phyloP scores from a whole-genome alignment of 2,797 vertebrate species.

The Poeciliopsis infans region DNA sequence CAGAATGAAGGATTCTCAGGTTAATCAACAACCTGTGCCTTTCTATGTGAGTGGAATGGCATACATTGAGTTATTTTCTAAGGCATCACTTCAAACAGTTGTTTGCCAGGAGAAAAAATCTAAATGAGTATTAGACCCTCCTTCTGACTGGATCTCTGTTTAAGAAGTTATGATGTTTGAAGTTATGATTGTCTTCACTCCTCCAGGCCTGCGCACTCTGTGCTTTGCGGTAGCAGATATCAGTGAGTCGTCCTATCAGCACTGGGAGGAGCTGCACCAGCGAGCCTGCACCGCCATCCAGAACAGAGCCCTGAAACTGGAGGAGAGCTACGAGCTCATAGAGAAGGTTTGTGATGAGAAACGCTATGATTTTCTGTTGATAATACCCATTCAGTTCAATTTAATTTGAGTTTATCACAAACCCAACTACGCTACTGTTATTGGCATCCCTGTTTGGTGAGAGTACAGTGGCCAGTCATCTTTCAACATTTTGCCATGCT shows the following conservation, averaged over 20 bases:
- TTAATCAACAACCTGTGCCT: too few relatives aligned
- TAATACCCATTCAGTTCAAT: neutral
- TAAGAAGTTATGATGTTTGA: neutral
- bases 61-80: neutral
- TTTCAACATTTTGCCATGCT: neutral
- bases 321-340: constrained; percentile 97
- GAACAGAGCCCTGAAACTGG: constrained; percentile 92
- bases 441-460: neutral
- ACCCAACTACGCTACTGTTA: neutral
- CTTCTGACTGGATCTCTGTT: neutral
- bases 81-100: neutral
- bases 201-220: constrained; percentile 90
- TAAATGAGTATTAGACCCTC: neutral
- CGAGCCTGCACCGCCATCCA: constrained; percentile 90
- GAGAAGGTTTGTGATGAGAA: constrained; percentile 86
- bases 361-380: neutral
- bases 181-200: constrained; percentile 11
- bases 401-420: neutral
- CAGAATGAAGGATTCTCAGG: neutral
- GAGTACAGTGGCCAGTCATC: neutral
- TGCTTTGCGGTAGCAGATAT: constrained; percentile 95
- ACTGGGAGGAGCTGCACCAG: constrained; percentile 89
- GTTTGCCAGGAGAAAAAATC: neutral
- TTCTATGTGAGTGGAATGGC: neutral
- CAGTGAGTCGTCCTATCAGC: constrained; percentile 90